phyloP scores from a whole-genome alignment of 2,888 invertebrate species.

The Cremastinae sp. region DNA sequence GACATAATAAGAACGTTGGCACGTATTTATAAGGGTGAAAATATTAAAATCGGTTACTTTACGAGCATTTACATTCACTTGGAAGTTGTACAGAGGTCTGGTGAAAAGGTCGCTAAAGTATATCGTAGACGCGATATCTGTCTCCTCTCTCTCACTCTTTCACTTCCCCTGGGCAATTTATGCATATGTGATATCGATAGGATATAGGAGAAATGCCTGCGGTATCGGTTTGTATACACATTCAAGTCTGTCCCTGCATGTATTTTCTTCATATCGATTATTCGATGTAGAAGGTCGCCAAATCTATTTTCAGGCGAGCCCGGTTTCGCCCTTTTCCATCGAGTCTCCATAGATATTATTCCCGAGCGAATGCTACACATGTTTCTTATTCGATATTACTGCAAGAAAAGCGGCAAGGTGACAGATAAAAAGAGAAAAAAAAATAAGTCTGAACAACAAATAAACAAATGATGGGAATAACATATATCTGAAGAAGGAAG shows the following conservation, averaged over 20 bases:
- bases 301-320: neutral
- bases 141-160: slow-evolving; percentile 7
- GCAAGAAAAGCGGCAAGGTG: slow-evolving; percentile 5
- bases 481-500: slow-evolving; percentile 20
- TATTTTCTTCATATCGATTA: slow-evolving; percentile 8
- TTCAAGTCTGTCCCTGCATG: neutral
- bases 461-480: neutral
- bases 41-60: slow-evolving; percentile 61
- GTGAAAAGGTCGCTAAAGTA: slow-evolving; percentile 34
- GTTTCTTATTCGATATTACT: slow-evolving; percentile 4
- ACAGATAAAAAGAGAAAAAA: slow-evolving; percentile 3
- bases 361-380: slow-evolving; percentile 20
- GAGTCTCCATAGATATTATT: slow-evolving; percentile 9
- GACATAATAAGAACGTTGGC: slow-evolving; percentile 36
- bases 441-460: slow-evolving; percentile 9
- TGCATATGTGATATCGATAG: slow-evolving; percentile 56
- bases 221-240: neutral
- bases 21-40: slow-evolving; percentile 56
- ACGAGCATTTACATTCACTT: slow-evolving; percentile 43
- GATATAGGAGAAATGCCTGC: slow-evolving; percentile 24
- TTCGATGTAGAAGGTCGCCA: neutral
- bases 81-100: slow-evolving; percentile 22
- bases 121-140: slow-evolving; percentile 56
- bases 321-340: slow-evolving; percentile 26
- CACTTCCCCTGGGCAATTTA: slow-evolving; percentile 56